Evolutionary conservation across 2,797 vertebrate species (phyloP).

Genomic region (Rhabdophis nuchalis): DNA sequence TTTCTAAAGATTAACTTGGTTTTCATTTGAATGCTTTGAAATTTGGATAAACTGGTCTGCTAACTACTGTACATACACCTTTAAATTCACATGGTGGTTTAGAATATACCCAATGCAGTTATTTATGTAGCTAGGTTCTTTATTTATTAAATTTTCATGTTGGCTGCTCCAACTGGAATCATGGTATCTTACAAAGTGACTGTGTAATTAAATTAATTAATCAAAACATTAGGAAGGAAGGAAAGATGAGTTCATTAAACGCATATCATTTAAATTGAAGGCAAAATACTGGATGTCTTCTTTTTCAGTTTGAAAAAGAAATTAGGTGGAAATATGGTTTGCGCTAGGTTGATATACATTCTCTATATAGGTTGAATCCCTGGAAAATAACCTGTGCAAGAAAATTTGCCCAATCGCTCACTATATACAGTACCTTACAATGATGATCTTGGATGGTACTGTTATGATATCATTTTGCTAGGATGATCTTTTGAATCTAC

Average conservation of each 20-base stretch:
- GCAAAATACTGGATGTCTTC: background rate
- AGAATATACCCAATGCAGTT: background rate
- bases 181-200: background rate
- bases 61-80: background rate
- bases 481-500: background rate
- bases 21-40: background rate
- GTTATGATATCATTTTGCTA: background rate
- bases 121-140: background rate
- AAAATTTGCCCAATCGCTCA: background rate
- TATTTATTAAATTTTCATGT: background rate
- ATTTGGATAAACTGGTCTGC: background rate
- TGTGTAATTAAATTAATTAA: background rate
- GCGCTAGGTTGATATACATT: background rate
- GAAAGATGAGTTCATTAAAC: background rate
- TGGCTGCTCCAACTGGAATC: background rate
- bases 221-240: background rate
- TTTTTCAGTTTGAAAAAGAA: background rate
- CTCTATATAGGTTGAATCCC: background rate
- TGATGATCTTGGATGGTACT: background rate
- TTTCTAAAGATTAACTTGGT: background rate
- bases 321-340: background rate
- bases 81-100: background rate
- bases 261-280: background rate
- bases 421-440: background rate
- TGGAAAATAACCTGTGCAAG: background rate